Evolutionary conservation across 2,888 invertebrate species (phyloP).

Genomic region (Cryptocephalus moraei): DNA sequence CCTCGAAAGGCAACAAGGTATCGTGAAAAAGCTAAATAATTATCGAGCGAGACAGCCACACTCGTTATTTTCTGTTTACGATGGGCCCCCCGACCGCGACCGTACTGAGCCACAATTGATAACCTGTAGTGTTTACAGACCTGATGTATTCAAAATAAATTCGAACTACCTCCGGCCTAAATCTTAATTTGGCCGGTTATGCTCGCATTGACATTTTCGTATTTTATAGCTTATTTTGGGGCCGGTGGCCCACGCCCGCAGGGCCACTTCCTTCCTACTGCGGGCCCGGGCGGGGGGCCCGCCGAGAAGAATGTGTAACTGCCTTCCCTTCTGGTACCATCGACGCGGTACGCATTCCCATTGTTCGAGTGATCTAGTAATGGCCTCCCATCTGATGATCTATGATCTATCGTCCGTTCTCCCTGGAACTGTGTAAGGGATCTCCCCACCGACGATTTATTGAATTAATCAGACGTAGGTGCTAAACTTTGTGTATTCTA

Average conservation of each 20-base stretch:
- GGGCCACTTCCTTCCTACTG: slow-evolving; percentile 27
- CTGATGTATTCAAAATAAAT: slow-evolving; percentile 22
- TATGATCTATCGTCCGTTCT: slow-evolving; percentile 5
- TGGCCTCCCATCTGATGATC: slow-evolving; percentile 2
- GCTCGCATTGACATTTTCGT: slow-evolving; percentile 30
- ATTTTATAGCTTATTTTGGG: slow-evolving; percentile 31
- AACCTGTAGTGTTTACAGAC: slow-evolving; percentile 35
- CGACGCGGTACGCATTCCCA: slow-evolving; percentile 2
- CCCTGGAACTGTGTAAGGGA: slow-evolving; percentile 1
- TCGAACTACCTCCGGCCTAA: slow-evolving; percentile 20
- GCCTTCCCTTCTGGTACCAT: not conserved
- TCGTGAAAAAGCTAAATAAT: slow-evolving; percentile 33
- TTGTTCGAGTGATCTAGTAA: slow-evolving; percentile 7
- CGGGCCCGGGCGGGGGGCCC: slow-evolving; percentile 14
- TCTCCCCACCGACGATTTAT: too few species aligned
- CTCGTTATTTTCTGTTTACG: slow-evolving; percentile 30
- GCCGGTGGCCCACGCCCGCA: slow-evolving; percentile 16
- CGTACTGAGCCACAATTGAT: slow-evolving; percentile 32
- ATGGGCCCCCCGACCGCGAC: slow-evolving; percentile 29
- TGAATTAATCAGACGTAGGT: not conserved
- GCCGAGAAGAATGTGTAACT: slow-evolving; percentile 1
- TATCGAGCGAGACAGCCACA: slow-evolving; percentile 32
- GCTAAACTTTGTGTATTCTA: not conserved
- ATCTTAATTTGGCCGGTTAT: slow-evolving; percentile 29
- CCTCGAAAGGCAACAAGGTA: slow-evolving; percentile 16